Evolutionary conservation across 2,113 vertebrate species (phyloP).

Genomic region (Motacilla alba): DNA sequence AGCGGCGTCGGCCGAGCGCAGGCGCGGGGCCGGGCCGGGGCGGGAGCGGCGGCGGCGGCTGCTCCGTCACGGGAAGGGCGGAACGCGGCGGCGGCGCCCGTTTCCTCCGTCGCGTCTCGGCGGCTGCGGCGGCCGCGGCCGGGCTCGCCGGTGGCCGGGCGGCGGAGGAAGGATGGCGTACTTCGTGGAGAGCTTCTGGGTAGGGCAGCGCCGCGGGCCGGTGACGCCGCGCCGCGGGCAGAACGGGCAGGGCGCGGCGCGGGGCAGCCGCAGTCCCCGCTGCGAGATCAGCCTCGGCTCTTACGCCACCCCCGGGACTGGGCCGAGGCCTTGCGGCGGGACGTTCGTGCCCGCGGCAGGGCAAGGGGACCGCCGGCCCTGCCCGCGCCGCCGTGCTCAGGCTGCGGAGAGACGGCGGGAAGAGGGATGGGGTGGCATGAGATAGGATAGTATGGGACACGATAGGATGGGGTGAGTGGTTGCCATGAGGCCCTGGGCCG

Average conservation of each 20-base stretch:
- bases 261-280: not conserved
- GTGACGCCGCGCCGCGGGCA: not conserved
- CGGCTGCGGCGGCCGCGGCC: not conserved
- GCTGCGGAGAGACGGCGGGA: not conserved
- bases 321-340: not conserved
- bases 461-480: too few species aligned
- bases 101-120: constrained; percentile 1
- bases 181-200: constrained; percentile 94
- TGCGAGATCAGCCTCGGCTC: not conserved
- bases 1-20: not conserved
- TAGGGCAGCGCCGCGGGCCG: constrained; percentile 36
- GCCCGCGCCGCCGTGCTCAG: not conserved
- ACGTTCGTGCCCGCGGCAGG: not conserved
- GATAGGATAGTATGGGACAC: not conserved
- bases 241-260: not conserved
- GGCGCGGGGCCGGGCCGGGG: not conserved
- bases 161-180: constrained; percentile 83
- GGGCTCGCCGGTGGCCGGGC: not conserved
- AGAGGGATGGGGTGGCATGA: not conserved
- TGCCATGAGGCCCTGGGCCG: not conserved
- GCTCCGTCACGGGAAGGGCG: constrained; percentile 35
- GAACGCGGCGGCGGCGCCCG: not conserved
- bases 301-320: not conserved
- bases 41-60: not conserved
- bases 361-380: not conserved